Conservation (phyloP, 2,797 vertebrate genomes). For the Gallinago nigripennis region DNA sequence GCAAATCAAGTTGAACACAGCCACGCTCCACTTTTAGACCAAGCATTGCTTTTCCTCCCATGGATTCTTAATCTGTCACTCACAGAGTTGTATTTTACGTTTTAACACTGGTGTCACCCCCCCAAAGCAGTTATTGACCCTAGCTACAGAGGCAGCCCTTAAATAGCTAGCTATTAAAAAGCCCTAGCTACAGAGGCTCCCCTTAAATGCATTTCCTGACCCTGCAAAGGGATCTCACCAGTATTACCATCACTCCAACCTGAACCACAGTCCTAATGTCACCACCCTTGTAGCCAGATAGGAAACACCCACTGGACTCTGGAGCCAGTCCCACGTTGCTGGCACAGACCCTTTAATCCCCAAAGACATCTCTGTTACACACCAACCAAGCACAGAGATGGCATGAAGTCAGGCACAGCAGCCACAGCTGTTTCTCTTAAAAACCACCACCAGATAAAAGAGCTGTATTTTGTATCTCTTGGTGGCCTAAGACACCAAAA, state of each 20-base stretch:
- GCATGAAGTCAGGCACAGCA: not conserved
- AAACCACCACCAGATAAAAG: not conserved
- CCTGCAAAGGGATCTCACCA: not conserved
- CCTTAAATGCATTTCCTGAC: not conserved
- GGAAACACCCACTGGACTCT: rapidly evolving
- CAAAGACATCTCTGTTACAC: too few species aligned
- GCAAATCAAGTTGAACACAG: not conserved
- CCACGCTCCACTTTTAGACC: not conserved
- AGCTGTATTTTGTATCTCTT: not conserved
- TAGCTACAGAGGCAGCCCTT: not conserved
- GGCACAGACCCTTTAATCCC: not conserved
- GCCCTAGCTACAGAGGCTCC: not conserved
- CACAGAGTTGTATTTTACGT: rapidly evolving
- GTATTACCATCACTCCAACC: not conserved
- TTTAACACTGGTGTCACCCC: not conserved
- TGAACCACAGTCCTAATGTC: not conserved
- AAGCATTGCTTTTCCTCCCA: rapidly evolving
- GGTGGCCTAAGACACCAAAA: not conserved
- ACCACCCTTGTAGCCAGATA: not conserved
- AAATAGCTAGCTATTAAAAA: too few species aligned
- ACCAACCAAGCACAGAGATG: not conserved
- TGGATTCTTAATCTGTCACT: not conserved
- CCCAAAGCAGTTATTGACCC: not conserved
- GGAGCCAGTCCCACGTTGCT: not conserved
- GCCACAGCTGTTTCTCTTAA: not conserved